Percentiles rank a stretch among this genome's conserved stretches.
Evolutionary conservation across 2,797 vertebrate species (phyloP).

Genomic region (Enteromius argenteus): DNA sequence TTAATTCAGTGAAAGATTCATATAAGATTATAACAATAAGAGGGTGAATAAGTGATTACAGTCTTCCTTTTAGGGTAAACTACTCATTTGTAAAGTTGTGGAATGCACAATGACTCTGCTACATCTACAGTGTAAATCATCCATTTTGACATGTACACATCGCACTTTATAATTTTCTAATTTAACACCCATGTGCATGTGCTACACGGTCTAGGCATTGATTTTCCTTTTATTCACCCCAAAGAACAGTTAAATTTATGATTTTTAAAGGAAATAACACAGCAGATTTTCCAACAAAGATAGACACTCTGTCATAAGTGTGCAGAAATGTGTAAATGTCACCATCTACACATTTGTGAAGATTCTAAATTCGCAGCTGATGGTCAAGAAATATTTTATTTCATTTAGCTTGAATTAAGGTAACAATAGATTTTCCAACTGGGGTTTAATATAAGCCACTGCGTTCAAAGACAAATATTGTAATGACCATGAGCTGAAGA

Average conservation of each 20-base stretch:
- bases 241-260: neutral
- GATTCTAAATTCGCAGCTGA: neutral
- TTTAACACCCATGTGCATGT: neutral
- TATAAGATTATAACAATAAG: neutral
- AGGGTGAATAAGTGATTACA: neutral
- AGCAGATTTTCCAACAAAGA: neutral
- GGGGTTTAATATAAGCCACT: neutral
- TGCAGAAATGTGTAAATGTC: neutral
- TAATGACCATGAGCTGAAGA: neutral
- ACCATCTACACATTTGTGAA: no score
- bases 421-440: neutral
- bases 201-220: neutral
- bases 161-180: neutral
- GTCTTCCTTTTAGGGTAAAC: neutral
- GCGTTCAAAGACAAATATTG: neutral
- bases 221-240: slow-evolving; percentile 1
- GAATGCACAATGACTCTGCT: neutral
- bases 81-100: neutral
- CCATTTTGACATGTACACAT: neutral
- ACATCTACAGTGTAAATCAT: neutral
- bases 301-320: neutral
- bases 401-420: neutral
- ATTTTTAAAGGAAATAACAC: neutral
- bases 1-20: neutral
- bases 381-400: neutral